A percentile compares a stretch with the other conserved stretches of the same genome.
Evolutionary conservation across 2,888 invertebrate genomes (phyloP).

Genomic region (Drosophila silvestris): DNA sequence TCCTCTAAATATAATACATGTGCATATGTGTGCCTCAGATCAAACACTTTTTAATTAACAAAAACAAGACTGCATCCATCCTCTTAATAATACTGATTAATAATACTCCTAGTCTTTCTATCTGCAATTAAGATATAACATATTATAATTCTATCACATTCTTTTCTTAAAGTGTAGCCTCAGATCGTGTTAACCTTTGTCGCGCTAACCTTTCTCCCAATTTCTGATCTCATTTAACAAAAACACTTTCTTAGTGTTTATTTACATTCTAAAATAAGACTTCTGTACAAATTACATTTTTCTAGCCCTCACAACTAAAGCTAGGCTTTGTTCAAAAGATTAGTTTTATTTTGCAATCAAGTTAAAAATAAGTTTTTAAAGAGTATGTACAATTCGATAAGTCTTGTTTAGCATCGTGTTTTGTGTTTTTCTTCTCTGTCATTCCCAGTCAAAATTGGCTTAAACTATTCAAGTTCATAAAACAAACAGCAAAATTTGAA

Average conservation of each 20-base stretch:
- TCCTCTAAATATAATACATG: not conserved
- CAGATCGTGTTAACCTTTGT: too few relatives aligned
- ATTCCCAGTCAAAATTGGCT: conserved; percentile 49
- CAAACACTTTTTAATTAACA: not conserved
- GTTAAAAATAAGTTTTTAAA: not conserved
- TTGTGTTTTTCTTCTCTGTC: conserved; percentile 16
- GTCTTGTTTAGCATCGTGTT: not conserved
- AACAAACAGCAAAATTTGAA: conserved; percentile 59
- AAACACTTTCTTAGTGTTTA: not conserved
- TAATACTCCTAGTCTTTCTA: not conserved
- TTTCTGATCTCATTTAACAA: not conserved
- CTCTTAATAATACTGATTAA: not conserved
- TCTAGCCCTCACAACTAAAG: not conserved
- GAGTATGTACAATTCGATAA: conserved; percentile 18
- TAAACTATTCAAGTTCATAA: conserved; percentile 64
- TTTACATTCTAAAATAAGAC: not conserved
- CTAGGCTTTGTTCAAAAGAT: not conserved
- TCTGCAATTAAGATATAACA: not conserved
- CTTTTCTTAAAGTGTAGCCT: not conserved
- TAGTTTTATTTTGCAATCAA: not conserved
- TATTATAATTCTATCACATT: not conserved
- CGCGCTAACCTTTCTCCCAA: not conserved
- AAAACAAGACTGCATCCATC: not conserved
- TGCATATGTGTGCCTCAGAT: not conserved
- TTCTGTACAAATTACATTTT: not conserved